These are phyloP conservation scores for Holothuria glaberrima DNA, from an alignment of 35 echinoderm and acorn worm species.

Conservation along the genomic window DNA sequence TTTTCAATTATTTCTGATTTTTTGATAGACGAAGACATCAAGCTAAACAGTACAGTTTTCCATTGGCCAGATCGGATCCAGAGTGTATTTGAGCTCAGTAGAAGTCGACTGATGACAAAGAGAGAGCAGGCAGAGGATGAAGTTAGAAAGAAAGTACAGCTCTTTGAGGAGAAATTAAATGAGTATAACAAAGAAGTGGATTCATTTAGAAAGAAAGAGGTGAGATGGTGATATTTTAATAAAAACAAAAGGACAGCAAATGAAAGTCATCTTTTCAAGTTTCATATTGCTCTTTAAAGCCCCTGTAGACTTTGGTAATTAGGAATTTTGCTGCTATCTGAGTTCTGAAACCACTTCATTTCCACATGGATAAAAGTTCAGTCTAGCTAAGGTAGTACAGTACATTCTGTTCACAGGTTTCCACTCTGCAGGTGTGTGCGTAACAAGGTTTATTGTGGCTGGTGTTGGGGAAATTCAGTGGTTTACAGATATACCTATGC, in stretches of 20 bases:
- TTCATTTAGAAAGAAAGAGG: constrained; percentile 97
- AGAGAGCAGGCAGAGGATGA: constrained; percentile 95
- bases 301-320: background rate
- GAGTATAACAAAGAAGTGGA: constrained; percentile 98
- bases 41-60: constrained; percentile 98
- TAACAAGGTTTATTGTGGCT: too few relatives aligned
- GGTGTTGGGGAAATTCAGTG: too few relatives aligned
- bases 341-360: too few relatives aligned
- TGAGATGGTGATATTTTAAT: constrained; percentile 3
- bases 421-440: too few relatives aligned
- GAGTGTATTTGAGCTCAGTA: constrained; percentile 95
- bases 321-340: too few relatives aligned
- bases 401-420: too few relatives aligned
- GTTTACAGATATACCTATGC: too few relatives aligned
- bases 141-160: constrained; percentile 82
- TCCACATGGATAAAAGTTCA: too few relatives aligned
- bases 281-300: background rate
- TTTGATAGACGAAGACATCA: constrained; percentile 93
- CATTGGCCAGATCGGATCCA: constrained; percentile 98
- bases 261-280: background rate
- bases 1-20: background rate
- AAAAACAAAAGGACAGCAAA: background rate
- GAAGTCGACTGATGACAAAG: constrained; percentile 80
- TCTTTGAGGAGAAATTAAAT: constrained; percentile 93
- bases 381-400: too few relatives aligned